Conservation (phyloP, 2,888 invertebrate genomes). For the Xestoiulus laeticollis region DNA sequence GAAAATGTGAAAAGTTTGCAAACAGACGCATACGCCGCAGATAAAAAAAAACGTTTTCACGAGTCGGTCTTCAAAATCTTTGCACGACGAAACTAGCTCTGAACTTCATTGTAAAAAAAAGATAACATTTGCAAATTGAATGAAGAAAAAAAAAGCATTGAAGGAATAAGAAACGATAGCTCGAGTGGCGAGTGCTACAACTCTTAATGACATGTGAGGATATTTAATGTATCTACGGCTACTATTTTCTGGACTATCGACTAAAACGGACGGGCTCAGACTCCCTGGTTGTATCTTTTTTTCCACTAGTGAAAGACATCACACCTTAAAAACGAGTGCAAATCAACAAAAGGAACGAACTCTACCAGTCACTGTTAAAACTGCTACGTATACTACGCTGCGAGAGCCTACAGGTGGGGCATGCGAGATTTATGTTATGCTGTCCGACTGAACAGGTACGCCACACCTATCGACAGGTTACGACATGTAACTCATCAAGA, state of each 20-base stretch:
- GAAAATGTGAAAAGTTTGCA: background rate
- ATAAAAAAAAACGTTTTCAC: background rate
- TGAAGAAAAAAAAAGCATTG: background rate
- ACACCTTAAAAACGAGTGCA: constrained; percentile 24
- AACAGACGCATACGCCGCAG: background rate
- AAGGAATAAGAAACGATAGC: background rate
- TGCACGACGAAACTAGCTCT: background rate
- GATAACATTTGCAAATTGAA: background rate
- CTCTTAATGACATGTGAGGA: background rate
- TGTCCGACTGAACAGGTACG: constrained; percentile 35
- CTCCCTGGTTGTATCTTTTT: constrained; percentile 34
- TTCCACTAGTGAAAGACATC: constrained; percentile 37
- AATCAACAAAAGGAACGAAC: constrained; percentile 29
- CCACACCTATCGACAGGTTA: constrained; percentile 35
- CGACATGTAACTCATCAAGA: constrained; percentile 35
- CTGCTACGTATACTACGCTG: constrained; percentile 5
- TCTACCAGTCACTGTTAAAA: constrained; percentile 1
- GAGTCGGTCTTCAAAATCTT: background rate
- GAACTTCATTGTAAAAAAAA: background rate
- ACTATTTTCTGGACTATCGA: constrained; percentile 34
- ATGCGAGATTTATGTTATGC: constrained; percentile 45
- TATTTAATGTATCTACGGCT: background rate
- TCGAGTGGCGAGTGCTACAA: background rate
- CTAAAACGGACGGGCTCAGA: constrained; percentile 15
- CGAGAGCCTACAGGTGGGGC: constrained; percentile 36